These are phyloP conservation scores for Acipenser oxyrinchus DNA, from an alignment of 2,797 vertebrate species.

Conservation along the genomic window DNA sequence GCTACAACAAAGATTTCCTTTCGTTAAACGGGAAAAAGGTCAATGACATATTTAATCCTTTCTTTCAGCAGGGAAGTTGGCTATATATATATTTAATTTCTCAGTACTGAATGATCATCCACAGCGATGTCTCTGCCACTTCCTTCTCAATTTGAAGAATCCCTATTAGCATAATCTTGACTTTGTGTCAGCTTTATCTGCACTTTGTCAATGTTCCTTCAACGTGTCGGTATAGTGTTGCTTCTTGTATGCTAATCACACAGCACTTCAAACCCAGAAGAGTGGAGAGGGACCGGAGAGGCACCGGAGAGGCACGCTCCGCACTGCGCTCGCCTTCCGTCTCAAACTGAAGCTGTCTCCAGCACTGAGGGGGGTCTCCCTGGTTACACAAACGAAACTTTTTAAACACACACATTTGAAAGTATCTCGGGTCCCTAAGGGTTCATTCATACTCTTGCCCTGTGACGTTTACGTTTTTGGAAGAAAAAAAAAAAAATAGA, in stretches of 20 bases:
- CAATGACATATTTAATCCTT: too few species aligned
- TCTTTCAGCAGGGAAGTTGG: too few species aligned
- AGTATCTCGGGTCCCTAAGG: too few species aligned
- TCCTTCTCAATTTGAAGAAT: constrained; percentile 21
- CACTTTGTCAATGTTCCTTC: constrained; percentile 21
- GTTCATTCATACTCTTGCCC: too few species aligned
- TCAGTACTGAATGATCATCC: constrained; percentile 15
- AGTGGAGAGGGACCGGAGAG: neutral
- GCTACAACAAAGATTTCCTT: too few species aligned
- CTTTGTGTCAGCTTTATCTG: constrained; percentile 22
- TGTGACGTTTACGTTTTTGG: too few species aligned
- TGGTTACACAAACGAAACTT: too few species aligned
- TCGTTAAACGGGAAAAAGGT: too few species aligned
- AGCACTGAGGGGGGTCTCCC: too few species aligned
- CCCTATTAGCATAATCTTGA: constrained; percentile 25
- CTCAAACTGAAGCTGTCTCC: too few species aligned
- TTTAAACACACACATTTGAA: too few species aligned
- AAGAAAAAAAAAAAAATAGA: too few species aligned
- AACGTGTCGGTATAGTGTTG: constrained; percentile 10
- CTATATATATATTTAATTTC: neutral
- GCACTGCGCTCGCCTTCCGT: neutral
- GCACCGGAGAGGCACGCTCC: neutral
- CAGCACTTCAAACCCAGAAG: constrained; percentile 1
- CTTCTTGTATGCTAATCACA: constrained; percentile 16
- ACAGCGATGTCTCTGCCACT: constrained; percentile 14